Percentiles rank a stretch among this genome's conserved stretches.
Evolutionary conservation across 2,888 invertebrate species (phyloP).

Genomic region (Elaeidobius kamerunicus): DNA sequence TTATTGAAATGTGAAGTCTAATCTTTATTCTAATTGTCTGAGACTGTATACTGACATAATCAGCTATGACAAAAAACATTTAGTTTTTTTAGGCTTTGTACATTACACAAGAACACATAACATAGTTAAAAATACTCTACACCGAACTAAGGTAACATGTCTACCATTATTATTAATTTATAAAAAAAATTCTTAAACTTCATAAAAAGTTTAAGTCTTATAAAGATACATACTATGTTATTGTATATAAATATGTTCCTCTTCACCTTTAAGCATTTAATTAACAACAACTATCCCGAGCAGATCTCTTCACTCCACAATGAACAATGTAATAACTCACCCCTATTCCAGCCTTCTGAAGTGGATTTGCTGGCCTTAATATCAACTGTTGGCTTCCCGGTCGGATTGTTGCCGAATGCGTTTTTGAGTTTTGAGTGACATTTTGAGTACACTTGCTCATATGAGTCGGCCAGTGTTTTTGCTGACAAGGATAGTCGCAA

Average conservation of each 20-base stretch:
- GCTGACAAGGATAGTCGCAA: slow-evolving; percentile 86
- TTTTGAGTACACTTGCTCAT: slow-evolving; percentile 59
- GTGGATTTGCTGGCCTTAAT: slow-evolving; percentile 36
- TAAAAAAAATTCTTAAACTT: not conserved
- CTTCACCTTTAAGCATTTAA: not conserved
- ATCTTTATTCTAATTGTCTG: too few relatives aligned
- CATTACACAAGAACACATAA: too few relatives aligned
- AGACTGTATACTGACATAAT: too few relatives aligned
- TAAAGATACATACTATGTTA: not conserved
- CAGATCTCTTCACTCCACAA: slow-evolving; percentile 19
- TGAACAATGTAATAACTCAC: slow-evolving; percentile 35
- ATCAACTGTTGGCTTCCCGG: slow-evolving; percentile 36
- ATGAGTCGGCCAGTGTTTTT: slow-evolving; percentile 81
- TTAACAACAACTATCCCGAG: not conserved
- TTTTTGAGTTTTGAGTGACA: slow-evolving; percentile 29
- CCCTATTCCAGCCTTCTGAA: slow-evolving; percentile 36
- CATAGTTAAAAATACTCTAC: too few relatives aligned
- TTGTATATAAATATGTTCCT: too few relatives aligned
- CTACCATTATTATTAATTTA: too few relatives aligned
- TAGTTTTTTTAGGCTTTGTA: too few relatives aligned
- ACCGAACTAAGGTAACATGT: too few relatives aligned
- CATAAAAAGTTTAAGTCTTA: not conserved
- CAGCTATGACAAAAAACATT: too few relatives aligned
- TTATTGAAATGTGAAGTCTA: too few relatives aligned
- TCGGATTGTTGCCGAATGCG: slow-evolving; percentile 22